Conservation (phyloP, 1,140 invertebrate genomes). For the Phenacoccus solenopsis region DNA sequence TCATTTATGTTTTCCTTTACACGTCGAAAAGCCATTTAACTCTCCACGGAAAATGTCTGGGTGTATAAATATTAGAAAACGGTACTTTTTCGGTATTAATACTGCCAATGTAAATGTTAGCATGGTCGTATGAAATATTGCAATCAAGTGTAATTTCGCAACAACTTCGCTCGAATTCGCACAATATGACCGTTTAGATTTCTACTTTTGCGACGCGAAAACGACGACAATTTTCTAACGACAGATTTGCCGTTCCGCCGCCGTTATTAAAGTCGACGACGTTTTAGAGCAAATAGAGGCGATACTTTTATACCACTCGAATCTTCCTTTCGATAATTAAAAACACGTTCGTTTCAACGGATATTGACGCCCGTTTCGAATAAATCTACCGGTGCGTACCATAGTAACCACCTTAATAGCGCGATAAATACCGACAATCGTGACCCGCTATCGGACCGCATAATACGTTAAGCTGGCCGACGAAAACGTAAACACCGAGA, state of each 20-base stretch:
- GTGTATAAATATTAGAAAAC: neutral
- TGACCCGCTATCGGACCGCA: no score
- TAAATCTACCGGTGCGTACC: no score
- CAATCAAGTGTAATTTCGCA: neutral
- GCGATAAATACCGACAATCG: no score
- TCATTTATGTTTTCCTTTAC: conserved; percentile 3
- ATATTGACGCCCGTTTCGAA: no score
- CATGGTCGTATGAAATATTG: neutral
- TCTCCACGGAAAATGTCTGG: neutral
- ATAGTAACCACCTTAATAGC: no score
- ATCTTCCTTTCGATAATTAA: no score
- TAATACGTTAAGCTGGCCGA: no score
- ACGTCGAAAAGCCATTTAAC: neutral
- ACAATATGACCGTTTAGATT: neutral
- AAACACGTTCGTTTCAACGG: no score
- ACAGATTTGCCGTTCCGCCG: neutral
- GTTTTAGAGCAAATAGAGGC: neutral
- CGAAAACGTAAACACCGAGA: no score
- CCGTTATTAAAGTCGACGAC: neutral
- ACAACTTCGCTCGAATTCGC: neutral
- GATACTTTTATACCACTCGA: neutral
- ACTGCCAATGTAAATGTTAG: neutral
- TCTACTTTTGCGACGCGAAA: neutral
- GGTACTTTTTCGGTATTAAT: no score
- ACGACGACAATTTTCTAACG: neutral